Percentiles rank a stretch among this genome's conserved stretches.
These are phyloP conservation scores for Dolichoris vasculosae DNA, from an alignment of 1,140 invertebrate species.

Conservation along the genomic window DNA sequence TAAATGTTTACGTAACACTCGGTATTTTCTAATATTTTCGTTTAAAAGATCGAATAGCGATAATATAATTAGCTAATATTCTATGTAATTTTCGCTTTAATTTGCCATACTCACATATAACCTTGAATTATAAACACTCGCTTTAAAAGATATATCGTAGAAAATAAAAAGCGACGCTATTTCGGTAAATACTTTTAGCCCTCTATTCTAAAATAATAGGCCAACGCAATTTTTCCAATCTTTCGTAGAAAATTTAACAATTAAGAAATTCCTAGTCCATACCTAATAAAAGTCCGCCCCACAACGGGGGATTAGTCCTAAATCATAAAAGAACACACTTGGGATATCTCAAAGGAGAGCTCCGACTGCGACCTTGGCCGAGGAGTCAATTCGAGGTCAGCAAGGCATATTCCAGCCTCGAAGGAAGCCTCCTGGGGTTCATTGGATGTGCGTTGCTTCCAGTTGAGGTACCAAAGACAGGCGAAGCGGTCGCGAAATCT, in stretches of 20 bases:
- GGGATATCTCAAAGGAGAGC: neutral
- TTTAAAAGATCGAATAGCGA: no score
- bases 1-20: neutral
- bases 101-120: neutral
- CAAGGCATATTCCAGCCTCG: neutral
- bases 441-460: neutral
- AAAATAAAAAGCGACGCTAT: neutral
- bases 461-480: neutral
- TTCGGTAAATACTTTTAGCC: no score
- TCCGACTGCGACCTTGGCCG: constrained; percentile 19
- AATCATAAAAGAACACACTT: neutral
- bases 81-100: no score
- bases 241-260: no score
- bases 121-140: neutral
- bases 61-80: no score
- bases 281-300: neutral
- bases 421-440: neutral
- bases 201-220: no score
- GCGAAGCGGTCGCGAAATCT: no score
- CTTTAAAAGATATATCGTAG: neutral
- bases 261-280: no score
- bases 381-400: constrained; percentile 35
- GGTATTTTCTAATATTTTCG: no score
- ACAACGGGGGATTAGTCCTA: neutral
- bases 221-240: no score